Evolutionary conservation across 2,797 vertebrate genomes (phyloP).

Genomic region (Tangara arthus): DNA sequence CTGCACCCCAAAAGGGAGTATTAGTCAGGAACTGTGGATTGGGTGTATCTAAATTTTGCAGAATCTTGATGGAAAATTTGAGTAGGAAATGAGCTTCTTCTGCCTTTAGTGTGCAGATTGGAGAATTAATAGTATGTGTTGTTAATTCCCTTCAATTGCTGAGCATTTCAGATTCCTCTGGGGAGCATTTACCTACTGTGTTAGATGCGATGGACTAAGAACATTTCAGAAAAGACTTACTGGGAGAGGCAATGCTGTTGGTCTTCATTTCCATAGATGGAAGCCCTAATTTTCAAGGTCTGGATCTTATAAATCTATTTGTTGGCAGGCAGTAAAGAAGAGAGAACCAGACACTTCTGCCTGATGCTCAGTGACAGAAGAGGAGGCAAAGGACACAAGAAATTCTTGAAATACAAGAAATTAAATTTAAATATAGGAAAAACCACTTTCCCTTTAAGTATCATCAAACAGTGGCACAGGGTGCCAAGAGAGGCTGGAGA

Average conservation of each 20-base stretch:
- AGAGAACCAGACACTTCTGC: background rate
- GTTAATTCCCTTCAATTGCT: background rate
- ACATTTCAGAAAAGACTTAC: background rate
- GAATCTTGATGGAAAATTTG: background rate
- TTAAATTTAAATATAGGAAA: background rate
- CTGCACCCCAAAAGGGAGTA: background rate
- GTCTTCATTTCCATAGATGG: background rate
- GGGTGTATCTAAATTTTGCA: background rate
- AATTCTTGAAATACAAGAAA: background rate
- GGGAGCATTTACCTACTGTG: background rate
- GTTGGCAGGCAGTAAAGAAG: background rate
- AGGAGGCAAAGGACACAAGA: background rate
- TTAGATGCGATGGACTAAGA: background rate
- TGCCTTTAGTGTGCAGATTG: background rate
- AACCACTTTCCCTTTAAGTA: fast-evolving
- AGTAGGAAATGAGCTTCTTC: background rate
- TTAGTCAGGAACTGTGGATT: background rate
- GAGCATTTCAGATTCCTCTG: background rate
- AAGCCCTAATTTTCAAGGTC: background rate
- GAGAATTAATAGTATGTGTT: background rate
- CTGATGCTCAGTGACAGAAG: background rate
- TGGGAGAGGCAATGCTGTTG: background rate
- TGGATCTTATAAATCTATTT: background rate
- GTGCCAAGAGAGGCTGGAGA: background rate
- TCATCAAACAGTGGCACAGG: background rate